phyloP scores from a whole-genome alignment of 2,113 vertebrate species.

The Salminus brasiliensis region DNA sequence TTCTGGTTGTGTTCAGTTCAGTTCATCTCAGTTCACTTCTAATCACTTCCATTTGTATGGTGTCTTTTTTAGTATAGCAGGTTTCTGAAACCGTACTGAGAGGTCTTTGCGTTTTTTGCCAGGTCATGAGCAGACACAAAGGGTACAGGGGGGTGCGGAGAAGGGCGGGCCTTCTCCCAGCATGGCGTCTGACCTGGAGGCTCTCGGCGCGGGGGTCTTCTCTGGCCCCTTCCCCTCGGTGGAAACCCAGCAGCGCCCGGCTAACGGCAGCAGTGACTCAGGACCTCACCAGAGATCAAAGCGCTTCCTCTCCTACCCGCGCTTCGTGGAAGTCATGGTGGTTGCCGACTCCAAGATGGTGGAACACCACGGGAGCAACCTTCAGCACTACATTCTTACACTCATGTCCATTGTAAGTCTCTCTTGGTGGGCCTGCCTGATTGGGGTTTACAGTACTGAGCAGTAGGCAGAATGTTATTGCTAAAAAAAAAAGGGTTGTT shows the following conservation, averaged over 20 bases:
- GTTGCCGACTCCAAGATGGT: constrained; percentile 97
- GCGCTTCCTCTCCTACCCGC: constrained; percentile 95
- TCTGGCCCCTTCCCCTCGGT: constrained; percentile 61
- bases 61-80: not conserved
- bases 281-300: constrained; percentile 86
- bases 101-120: constrained; percentile 52
- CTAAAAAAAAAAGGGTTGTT: not conserved
- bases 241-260: constrained; percentile 61
- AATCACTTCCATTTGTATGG: not conserved
- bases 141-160: constrained; percentile 73
- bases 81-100: not conserved
- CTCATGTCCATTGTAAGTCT: constrained; percentile 98
- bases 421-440: not conserved
- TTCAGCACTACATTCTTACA: constrained; percentile 96
- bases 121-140: constrained; percentile 83
- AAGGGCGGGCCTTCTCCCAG: constrained; percentile 59
- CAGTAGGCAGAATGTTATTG: not conserved
- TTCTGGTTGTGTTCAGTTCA: not conserved
- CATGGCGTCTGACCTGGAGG: constrained; percentile 77
- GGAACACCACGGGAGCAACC: constrained; percentile 90
- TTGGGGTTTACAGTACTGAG: not conserved
- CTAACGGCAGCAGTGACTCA: constrained; percentile 75
- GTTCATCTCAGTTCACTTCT: constrained; percentile 7
- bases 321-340: constrained; percentile 98
- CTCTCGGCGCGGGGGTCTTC: constrained; percentile 74